These are phyloP conservation scores for Caradrina kadenii DNA, from an alignment of 2,888 invertebrate genomes.

Conservation along the genomic window DNA sequence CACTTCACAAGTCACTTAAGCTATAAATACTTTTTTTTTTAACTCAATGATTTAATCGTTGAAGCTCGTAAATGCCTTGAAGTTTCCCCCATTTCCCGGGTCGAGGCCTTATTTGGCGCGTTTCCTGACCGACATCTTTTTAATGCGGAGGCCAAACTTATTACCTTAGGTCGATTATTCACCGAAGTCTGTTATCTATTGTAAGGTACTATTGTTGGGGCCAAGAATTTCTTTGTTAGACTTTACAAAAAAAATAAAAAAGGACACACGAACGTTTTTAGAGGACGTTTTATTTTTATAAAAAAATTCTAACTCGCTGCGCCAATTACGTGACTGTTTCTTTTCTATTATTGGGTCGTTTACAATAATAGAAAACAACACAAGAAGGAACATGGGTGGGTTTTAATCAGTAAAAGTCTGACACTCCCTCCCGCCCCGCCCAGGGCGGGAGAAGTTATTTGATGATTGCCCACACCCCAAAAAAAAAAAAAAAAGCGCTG, in stretches of 20 bases:
- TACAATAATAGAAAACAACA: no score
- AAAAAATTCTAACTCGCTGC: background rate
- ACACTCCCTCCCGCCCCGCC: no score
- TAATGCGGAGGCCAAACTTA: conserved; percentile 58
- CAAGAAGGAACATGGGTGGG: no score
- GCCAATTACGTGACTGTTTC: conserved; percentile 2
- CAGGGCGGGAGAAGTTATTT: no score
- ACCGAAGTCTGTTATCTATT: conserved; percentile 27
- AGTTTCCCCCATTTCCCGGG: conserved; percentile 61
- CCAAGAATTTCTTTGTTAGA: background rate
- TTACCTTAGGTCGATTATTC: conserved; percentile 42
- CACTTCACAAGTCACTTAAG: conserved; percentile 1
- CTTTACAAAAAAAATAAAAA: background rate
- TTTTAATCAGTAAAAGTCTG: no score
- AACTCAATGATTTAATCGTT: conserved; percentile 63
- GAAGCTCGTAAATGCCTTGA: conserved; percentile 62
- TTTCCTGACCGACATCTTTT: conserved; percentile 70
- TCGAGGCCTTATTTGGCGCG: conserved; percentile 65
- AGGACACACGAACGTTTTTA: no score
- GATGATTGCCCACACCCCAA: no score
- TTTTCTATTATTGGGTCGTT: background rate
- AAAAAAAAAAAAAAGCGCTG: no score
- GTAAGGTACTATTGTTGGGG: conserved; percentile 6
- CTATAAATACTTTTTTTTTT: conserved; percentile 35
- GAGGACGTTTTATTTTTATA: no score